These are phyloP conservation scores for Onychostruthus taczanowskii DNA, from an alignment of 2,113 vertebrate genomes.

Conservation along the genomic window DNA sequence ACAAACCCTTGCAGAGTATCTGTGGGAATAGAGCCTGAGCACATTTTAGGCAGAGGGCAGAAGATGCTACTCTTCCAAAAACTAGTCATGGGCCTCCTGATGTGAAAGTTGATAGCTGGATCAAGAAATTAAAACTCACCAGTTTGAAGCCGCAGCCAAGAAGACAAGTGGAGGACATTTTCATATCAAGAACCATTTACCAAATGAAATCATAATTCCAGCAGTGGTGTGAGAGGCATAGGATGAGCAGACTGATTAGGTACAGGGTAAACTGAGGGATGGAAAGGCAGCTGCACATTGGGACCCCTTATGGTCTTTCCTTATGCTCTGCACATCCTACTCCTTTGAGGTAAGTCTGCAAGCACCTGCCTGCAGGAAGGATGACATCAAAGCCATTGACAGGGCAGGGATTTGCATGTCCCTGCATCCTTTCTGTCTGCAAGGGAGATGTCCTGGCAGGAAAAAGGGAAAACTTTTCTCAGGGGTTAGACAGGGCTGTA, in stretches of 20 bases:
- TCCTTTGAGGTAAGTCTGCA: not conserved
- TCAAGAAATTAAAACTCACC: not conserved
- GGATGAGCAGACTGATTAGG: not conserved
- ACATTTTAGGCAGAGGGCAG: not conserved
- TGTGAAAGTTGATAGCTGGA: not conserved
- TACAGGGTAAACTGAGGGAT: accelerated
- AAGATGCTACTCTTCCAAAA: not conserved
- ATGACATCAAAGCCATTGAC: not conserved
- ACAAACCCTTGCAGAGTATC: not conserved
- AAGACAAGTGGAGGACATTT: not conserved
- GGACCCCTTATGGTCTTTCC: not conserved
- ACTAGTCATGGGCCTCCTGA: not conserved
- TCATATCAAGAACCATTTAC: not conserved
- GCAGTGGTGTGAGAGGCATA: not conserved
- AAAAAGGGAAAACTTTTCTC: not conserved
- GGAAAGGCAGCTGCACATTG: not conserved
- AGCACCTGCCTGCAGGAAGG: not conserved
- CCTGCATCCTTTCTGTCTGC: not conserved
- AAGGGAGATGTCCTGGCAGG: not conserved
- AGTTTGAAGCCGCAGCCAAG: not conserved
- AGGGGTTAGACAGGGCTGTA: not conserved
- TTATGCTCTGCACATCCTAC: not conserved
- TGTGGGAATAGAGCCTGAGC: accelerated
- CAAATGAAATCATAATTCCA: not conserved
- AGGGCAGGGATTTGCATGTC: not conserved